phyloP scores from a whole-genome alignment of 1,140 invertebrate genomes.

The Camponotus vicinus region DNA sequence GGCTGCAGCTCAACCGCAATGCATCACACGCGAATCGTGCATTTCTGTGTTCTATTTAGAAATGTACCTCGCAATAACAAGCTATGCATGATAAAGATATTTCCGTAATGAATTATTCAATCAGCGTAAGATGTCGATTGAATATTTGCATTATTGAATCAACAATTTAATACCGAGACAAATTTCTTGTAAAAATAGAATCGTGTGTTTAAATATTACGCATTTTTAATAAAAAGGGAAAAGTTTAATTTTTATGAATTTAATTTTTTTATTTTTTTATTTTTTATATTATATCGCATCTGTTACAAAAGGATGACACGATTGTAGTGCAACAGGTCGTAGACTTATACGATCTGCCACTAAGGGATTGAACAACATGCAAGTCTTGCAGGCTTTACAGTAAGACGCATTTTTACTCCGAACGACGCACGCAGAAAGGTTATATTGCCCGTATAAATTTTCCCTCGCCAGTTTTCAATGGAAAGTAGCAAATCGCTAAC shows the following conservation, averaged over 20 bases:
- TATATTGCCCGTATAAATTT: background rate
- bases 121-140: background rate
- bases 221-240: background rate
- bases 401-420: slow-evolving; percentile 30
- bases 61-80: slow-evolving; percentile 22
- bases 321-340: slow-evolving; percentile 55
- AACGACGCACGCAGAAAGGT: background rate
- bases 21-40: slow-evolving; percentile 42
- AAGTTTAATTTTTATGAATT: background rate
- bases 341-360: slow-evolving; percentile 39
- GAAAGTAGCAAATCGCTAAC: background rate
- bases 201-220: background rate
- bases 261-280: background rate
- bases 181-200: too few relatives aligned
- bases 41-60: slow-evolving; percentile 31
- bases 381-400: background rate
- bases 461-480: background rate
- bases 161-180: background rate
- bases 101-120: slow-evolving; percentile 12
- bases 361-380: slow-evolving; percentile 43
- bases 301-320: slow-evolving; percentile 38
- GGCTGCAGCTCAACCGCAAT: slow-evolving; percentile 16
- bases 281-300: background rate
- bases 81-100: slow-evolving; percentile 1
- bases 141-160: slow-evolving; percentile 5